Evolutionary conservation across 2,797 vertebrate species (phyloP).

Genomic region (Myripristis murdjan): DNA sequence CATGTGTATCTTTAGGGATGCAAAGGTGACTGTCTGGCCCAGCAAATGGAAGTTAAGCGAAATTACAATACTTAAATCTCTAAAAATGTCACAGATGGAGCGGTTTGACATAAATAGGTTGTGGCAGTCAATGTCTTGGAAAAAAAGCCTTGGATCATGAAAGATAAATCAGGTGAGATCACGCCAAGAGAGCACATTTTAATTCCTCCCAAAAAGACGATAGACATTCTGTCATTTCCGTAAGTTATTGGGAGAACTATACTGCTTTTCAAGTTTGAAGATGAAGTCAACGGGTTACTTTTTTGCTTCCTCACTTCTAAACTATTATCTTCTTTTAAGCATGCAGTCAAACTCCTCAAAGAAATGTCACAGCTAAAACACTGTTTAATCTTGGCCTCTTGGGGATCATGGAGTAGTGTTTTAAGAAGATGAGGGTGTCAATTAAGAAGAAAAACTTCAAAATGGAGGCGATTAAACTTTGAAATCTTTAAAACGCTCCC

Average conservation of each 20-base stretch:
- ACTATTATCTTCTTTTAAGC: constrained; percentile 49
- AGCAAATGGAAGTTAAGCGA: constrained; percentile 28
- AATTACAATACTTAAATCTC: constrained; percentile 36
- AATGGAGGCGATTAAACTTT: constrained; percentile 78
- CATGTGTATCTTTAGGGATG: constrained; percentile 7
- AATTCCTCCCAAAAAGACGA: constrained; percentile 27
- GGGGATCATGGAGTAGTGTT: constrained; percentile 59
- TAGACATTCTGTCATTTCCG: constrained; percentile 50
- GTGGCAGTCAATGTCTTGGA: constrained; percentile 10
- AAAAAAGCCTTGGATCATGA: constrained; percentile 44
- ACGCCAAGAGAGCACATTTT: constrained; percentile 14
- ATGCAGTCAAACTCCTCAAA: constrained; percentile 53
- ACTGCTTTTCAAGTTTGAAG: constrained; percentile 42
- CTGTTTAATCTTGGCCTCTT: constrained; percentile 53
- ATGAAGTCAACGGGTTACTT: constrained; percentile 52
- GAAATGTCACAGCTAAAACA: constrained; percentile 43
- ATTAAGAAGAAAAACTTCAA: constrained; percentile 70
- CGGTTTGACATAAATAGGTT: constrained; percentile 27
- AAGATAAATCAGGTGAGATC: constrained; percentile 45
- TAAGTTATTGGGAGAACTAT: constrained; percentile 24
- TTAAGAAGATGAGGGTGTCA: constrained; percentile 67
- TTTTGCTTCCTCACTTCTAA: constrained; percentile 45
- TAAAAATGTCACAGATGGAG: constrained; percentile 39
- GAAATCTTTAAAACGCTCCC: constrained; percentile 79
- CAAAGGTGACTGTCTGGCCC: constrained; percentile 16